phyloP scores from a whole-genome alignment of 2,888 invertebrate species.

The Conus canariensis region DNA sequence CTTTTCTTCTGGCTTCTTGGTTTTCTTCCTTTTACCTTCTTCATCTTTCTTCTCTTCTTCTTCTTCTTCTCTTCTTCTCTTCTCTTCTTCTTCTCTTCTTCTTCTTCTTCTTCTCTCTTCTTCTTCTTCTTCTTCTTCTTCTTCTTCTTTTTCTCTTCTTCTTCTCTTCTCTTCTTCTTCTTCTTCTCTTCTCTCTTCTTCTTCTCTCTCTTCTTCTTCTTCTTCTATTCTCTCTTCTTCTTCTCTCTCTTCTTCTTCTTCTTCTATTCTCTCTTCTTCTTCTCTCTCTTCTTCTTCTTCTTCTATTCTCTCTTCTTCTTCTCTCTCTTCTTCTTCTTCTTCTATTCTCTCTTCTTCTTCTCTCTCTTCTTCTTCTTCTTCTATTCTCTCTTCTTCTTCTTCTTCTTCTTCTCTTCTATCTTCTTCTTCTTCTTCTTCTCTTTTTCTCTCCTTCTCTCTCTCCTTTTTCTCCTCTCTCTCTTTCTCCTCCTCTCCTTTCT shows the following conservation, averaged over 20 bases:
- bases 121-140: too few species aligned
- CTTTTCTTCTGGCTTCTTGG: background rate
- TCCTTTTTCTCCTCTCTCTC: background rate
- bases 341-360: background rate
- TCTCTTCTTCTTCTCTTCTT: background rate
- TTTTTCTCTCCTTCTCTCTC: background rate
- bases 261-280: background rate
- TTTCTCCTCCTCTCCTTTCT: background rate
- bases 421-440: background rate
- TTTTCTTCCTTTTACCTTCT: background rate
- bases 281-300: background rate
- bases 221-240: background rate
- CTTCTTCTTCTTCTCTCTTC: too few species aligned
- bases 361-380: background rate
- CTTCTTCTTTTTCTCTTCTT: too few species aligned
- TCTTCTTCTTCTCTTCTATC: background rate
- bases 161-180: too few species aligned
- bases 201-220: background rate
- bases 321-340: too few species aligned
- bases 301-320: background rate
- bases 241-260: too few species aligned
- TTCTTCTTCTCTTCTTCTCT: slow-evolving; percentile 4
- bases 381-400: background rate
- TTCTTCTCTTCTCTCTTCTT: background rate
- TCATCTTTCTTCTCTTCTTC: background rate